These are phyloP conservation scores for Umimayanthus chanpuru DNA, from an alignment of 92 coral and sea anemone genomes.

Conservation along the genomic window DNA sequence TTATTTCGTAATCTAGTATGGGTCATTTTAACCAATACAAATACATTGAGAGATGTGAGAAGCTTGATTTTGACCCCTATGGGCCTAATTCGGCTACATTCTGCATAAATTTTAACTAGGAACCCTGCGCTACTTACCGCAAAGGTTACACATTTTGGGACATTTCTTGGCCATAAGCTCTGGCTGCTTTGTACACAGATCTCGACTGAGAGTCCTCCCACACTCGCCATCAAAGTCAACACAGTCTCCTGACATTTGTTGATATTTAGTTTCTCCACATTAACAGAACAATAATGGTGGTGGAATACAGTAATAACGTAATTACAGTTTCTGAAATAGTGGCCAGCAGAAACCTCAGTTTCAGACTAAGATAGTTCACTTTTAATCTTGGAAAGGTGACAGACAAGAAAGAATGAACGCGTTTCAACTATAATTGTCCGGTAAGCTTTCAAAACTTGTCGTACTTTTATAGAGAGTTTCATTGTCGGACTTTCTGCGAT, in stretches of 20 bases:
- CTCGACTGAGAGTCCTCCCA: constrained; percentile 59
- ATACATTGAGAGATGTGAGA: background rate
- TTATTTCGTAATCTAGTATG: too few species aligned
- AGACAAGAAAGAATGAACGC: too few species aligned
- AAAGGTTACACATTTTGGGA: constrained; percentile 74
- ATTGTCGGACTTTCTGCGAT: background rate
- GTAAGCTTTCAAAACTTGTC: background rate
- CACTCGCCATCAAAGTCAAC: constrained; percentile 61
- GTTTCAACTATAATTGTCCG: background rate
- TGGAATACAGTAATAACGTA: too few species aligned
- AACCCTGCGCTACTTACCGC: constrained; percentile 50
- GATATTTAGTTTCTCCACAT: background rate
- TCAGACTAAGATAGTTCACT: background rate
- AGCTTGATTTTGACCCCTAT: too few species aligned
- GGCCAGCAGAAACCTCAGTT: background rate
- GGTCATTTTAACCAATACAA: too few species aligned
- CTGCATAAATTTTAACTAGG: background rate
- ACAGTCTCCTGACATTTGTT: constrained; percentile 56
- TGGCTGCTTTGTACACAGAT: constrained; percentile 52
- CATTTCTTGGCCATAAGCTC: constrained; percentile 67
- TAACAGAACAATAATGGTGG: background rate
- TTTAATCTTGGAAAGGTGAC: background rate
- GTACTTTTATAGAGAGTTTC: too few species aligned
- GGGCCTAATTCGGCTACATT: background rate
- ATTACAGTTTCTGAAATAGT: too few species aligned